Base-by-base conservation (phyloP, 1,140 invertebrate genomes). In the Brachionus sp. region DNA sequence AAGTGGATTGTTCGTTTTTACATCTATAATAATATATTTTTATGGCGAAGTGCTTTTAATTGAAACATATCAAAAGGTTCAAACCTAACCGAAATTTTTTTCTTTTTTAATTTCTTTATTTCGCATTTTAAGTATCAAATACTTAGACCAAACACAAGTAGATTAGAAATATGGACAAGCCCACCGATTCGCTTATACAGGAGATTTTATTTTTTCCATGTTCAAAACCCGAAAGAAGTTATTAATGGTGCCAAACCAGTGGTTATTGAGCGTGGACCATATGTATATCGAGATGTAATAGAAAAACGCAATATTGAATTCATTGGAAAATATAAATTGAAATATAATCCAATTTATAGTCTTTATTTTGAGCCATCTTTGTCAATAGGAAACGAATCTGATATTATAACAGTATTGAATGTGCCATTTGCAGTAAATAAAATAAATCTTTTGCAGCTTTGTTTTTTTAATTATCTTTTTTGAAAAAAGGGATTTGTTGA, bases 221-320 rank as follows among this genome's bases (percentile, higher is more conserved):
- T 57, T 35, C 12, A 62, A 44, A 82, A 82, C 44, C 50, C 53
- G 4, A 35, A 62, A 25, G 53, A 82, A 19, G 23, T 82, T 5
- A 3, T 42, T 5, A 25, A 62, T n/a, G 77, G 77, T 37, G 50
- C 23, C 2, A 82, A 64, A 29, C 77, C 77, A 19, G 6, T n/a
- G 9, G 4, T 82, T 9, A 19, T 10, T 13, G 23, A 82, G 29
- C 77, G 53, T 64, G 77, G 77, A 35, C 77, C 77, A 12, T 82
- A 62, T 68, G 50, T 62, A 39, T 82, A 82, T 29, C 3, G 46
- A 6, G 50, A 82, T 44, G 12, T 35, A 19, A 0, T n/a, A 16
- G 75, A 53, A 78, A 82, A 82, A 64, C 7, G 29, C 10, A 62
- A 64, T 68, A 37, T 82, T 25, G 37, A 62, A 35, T 82, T 82